These are phyloP conservation scores for Orthosia incerta DNA, from an alignment of 2,888 invertebrate species.

Conservation along the genomic window DNA sequence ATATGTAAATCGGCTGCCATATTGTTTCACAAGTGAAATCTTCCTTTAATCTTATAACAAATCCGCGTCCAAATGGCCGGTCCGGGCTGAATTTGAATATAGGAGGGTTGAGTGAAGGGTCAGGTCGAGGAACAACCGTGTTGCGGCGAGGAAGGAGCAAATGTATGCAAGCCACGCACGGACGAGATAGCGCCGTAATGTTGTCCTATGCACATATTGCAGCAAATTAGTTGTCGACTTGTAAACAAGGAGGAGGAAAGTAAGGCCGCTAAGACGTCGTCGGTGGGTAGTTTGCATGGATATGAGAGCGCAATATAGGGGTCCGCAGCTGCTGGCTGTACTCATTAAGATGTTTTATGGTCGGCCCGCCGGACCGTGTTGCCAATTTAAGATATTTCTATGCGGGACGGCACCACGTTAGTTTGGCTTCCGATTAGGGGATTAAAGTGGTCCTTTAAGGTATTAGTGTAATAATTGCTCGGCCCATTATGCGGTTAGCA, in stretches of 20 bases:
- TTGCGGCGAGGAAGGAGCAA: conserved; percentile 85
- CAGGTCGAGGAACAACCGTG: conserved; percentile 81
- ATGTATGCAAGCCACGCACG: conserved; percentile 91
- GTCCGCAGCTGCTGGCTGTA: conserved; percentile 90
- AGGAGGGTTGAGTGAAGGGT: conserved; percentile 88
- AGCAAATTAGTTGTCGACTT: conserved; percentile 91
- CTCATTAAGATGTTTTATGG: conserved; percentile 92
- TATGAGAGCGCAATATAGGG: conserved; percentile 90
- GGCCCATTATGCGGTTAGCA: conserved; percentile 86
- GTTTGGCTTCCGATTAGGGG: conserved; percentile 91
- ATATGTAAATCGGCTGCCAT: conserved; percentile 91
- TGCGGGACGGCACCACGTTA: conserved; percentile 89
- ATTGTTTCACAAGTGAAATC: conserved; percentile 91
- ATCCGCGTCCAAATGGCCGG: conserved; percentile 91
- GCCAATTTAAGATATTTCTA: conserved; percentile 91
- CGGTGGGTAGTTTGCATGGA: conserved; percentile 91
- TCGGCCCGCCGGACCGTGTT: conserved; percentile 90
- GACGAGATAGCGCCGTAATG: conserved; percentile 89
- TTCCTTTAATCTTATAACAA: conserved; percentile 92
- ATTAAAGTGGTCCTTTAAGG: conserved; percentile 90
- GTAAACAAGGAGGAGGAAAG: conserved; percentile 90
- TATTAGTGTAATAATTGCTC: conserved; percentile 89
- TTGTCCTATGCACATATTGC: conserved; percentile 92
- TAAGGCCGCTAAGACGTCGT: conserved; percentile 88
- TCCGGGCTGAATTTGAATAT: conserved; percentile 89